phyloP scores from a whole-genome alignment of 2,888 invertebrate species.

The Pocota personata region DNA sequence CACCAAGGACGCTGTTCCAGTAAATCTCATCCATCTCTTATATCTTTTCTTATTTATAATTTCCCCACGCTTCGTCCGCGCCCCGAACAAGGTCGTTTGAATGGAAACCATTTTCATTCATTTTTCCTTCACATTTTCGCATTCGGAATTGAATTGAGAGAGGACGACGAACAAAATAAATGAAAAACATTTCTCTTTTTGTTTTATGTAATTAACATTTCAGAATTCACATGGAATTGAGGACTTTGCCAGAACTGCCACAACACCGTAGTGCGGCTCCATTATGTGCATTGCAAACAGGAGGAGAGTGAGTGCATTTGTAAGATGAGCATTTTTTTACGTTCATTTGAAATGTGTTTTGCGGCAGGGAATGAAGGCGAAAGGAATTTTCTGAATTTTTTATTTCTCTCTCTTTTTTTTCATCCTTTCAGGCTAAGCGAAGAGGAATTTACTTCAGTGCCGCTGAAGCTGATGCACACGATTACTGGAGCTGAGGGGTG shows the following conservation, averaged over 20 bases:
- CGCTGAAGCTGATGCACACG: slow-evolving; percentile 31
- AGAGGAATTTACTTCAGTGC: slow-evolving; percentile 9
- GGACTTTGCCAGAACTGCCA: slow-evolving; percentile 31
- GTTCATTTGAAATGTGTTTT: slow-evolving; percentile 20
- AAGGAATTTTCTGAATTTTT: slow-evolving; percentile 14
- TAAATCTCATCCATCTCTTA: slow-evolving; percentile 46
- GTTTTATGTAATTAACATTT: slow-evolving; percentile 64
- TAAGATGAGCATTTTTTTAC: slow-evolving; percentile 22
- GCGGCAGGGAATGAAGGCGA: slow-evolving; percentile 23
- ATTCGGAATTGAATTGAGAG: slow-evolving; percentile 34
- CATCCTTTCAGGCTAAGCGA: not conserved
- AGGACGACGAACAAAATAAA: slow-evolving; percentile 3
- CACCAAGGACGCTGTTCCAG: slow-evolving; percentile 53
- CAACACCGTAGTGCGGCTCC: slow-evolving; percentile 38
- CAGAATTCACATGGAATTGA: slow-evolving; percentile 44
- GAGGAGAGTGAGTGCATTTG: not conserved
- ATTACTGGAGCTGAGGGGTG: not conserved
- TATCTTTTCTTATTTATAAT: not conserved
- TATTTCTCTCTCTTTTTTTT: not conserved
- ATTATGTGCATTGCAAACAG: slow-evolving; percentile 2
- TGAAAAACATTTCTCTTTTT: slow-evolving; percentile 49
- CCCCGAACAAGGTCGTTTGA: slow-evolving; percentile 24
- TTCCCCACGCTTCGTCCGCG: not conserved
- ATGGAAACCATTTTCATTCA: slow-evolving; percentile 29
- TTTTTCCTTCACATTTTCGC: not conserved